These are phyloP conservation scores for Sinocyclocheilus anophthalmus DNA, from an alignment of 2,113 vertebrate species.

Conservation along the genomic window DNA sequence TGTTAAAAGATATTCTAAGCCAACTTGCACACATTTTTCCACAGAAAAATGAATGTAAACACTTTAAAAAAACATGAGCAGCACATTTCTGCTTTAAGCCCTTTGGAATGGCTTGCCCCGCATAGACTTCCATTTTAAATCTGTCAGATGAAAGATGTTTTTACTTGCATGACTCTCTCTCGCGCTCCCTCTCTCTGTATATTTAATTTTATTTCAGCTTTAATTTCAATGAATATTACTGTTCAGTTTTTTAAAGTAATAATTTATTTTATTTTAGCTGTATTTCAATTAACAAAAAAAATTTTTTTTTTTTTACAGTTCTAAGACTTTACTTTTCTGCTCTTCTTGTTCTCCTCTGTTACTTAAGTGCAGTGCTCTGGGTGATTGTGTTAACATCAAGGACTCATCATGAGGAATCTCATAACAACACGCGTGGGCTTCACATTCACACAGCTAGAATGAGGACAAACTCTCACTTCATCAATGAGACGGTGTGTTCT, in stretches of 20 bases:
- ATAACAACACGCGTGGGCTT: background rate
- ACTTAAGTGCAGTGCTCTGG: background rate
- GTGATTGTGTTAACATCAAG: slow-evolving; percentile 16
- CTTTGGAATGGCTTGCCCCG: background rate
- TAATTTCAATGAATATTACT: background rate
- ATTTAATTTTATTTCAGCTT: no score
- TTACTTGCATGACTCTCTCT: background rate
- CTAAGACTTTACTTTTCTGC: background rate
- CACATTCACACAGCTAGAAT: slow-evolving; percentile 4
- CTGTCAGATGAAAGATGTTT: background rate
- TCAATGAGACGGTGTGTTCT: slow-evolving; percentile 26
- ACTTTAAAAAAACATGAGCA: background rate
- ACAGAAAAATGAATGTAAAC: background rate
- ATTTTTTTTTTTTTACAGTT: no score
- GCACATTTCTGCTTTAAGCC: background rate
- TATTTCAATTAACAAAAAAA: background rate
- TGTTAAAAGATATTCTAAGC: background rate
- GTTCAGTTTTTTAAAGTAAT: no score
- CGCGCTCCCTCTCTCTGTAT: no score
- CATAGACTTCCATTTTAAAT: background rate
- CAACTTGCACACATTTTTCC: background rate
- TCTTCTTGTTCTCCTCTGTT: background rate
- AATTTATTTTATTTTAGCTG: background rate
- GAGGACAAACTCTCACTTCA: slow-evolving; percentile 19
- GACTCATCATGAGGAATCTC: slow-evolving; percentile 24